Evolutionary conservation across 2,797 vertebrate genomes (phyloP).

Genomic region (Helicolenus hilgendorfi): DNA sequence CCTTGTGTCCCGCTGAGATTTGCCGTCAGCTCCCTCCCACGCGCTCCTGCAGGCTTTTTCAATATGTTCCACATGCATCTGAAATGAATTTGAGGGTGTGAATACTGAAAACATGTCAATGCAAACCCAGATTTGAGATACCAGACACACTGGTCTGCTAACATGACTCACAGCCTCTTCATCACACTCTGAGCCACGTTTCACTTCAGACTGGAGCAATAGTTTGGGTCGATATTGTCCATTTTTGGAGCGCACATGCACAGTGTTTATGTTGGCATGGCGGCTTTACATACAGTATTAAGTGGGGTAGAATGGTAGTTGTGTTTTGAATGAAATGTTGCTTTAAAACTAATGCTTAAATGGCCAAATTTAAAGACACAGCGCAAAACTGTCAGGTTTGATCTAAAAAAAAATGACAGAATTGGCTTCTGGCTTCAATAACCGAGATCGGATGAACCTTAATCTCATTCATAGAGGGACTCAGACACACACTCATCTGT

Average conservation of each 20-base stretch:
- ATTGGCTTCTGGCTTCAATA: not conserved
- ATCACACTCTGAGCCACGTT: not conserved
- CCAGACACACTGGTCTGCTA: not conserved
- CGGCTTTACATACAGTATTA: not conserved
- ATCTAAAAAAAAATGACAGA: not conserved
- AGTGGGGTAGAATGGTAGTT: not conserved
- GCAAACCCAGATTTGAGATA: not conserved
- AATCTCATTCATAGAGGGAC: conserved; percentile 22
- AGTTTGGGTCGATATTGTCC: not conserved
- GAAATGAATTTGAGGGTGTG: conserved; percentile 22
- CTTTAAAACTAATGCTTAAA: not conserved
- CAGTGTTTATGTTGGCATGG: not conserved
- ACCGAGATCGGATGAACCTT: not conserved
- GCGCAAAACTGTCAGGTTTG: not conserved
- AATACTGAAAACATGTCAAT: conserved; percentile 32
- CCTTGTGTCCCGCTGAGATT: conserved; percentile 19
- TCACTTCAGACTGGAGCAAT: not conserved
- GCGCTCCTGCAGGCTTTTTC: conserved; percentile 16
- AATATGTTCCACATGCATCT: conserved; percentile 32
- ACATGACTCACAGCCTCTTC: not conserved
- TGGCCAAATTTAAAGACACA: not conserved
- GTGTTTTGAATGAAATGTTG: not conserved
- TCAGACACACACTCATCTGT: conserved; percentile 1
- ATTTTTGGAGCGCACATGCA: not conserved
- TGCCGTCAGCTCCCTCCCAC: conserved; percentile 2